Evolutionary conservation across 2,888 invertebrate genomes (phyloP), one percentile per base, ranked within the genome.

Genomic region (Drosophila pseudotakahashii): DNA sequence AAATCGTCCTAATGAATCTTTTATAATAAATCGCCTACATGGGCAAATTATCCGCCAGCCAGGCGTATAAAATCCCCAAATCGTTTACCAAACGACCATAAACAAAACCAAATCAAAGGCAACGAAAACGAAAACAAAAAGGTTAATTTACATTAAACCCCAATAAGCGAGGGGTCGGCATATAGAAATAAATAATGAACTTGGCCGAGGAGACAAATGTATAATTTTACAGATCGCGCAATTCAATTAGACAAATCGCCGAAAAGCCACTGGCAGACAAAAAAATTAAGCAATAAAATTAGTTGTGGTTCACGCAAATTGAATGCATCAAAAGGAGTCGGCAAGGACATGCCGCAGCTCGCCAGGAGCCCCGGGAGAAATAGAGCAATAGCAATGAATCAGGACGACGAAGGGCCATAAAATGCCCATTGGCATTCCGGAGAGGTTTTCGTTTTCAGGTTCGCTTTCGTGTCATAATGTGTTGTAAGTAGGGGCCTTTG

Each of bases 261-360:
- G 55, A 53, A 47, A 62, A 55, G 57, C 32, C 62, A 16, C 44
- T 32, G 30, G 75, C 59, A 67, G 54, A 76, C 76, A 39, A 79
- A 90, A 90, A 91, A 91, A 92, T 92, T 92, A 82, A 92, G 92
- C 91, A 92, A 92, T 92, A 92, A 92, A 92, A 92, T 92, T 92
- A 67, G 91, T 87, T 89, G 84, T 90, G 91, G 92, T 92, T 91
- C 92, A 91, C 85, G 88, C 86, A 85, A 88, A 90, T 90, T 90
- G 78, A 90, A 90, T 73, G 76, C 83, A 75, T 88, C 81, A 84
- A 88, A 83, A 77, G 76, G 74, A 77, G 45, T 57, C 61, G 41
- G 41, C 55, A 67, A 73, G 81, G 71, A 79, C 48, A 52, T 45
- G 67, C 83, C 81, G 85, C 71, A n/a, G 34, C 37, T 37, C 23